Conservation (phyloP, 2,888 invertebrate genomes). For the Argyra leucocephala region DNA sequence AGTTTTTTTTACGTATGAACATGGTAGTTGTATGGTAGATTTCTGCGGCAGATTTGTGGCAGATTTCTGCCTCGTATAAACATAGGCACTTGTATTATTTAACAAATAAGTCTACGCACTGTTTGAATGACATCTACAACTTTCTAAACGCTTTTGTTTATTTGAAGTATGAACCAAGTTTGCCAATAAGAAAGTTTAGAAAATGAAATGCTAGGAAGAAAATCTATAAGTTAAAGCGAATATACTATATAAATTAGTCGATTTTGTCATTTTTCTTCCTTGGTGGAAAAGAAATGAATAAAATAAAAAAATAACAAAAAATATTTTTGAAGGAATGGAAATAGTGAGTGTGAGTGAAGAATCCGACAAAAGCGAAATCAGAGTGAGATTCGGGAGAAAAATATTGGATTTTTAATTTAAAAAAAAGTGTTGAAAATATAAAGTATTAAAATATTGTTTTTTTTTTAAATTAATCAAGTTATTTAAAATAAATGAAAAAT, state of each 20-base stretch:
- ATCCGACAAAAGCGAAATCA: slow-evolving; percentile 4
- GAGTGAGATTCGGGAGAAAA: slow-evolving; percentile 2
- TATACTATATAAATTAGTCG: background rate
- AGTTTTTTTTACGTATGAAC: no score
- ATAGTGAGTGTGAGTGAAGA: background rate
- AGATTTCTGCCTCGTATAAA: no score
- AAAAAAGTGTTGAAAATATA: background rate
- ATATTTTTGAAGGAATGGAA: background rate
- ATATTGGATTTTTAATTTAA: background rate
- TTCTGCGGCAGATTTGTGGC: no score
- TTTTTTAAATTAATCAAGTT: no score
- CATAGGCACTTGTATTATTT: no score
- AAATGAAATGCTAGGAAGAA: background rate
- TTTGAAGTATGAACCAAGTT: background rate
- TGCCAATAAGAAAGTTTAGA: background rate
- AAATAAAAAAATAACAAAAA: background rate
- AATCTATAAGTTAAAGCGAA: background rate
- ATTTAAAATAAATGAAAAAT: no score
- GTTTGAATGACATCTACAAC: no score
- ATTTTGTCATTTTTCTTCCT: slow-evolving; percentile 3
- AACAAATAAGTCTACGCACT: no score
- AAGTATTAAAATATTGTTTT: no score
- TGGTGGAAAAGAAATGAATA: background rate
- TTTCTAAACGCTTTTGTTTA: no score
- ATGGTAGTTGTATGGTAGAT: no score